Conservation (phyloP, 2,797 vertebrate genomes). For the Sternarchorhynchus goeldii region DNA sequence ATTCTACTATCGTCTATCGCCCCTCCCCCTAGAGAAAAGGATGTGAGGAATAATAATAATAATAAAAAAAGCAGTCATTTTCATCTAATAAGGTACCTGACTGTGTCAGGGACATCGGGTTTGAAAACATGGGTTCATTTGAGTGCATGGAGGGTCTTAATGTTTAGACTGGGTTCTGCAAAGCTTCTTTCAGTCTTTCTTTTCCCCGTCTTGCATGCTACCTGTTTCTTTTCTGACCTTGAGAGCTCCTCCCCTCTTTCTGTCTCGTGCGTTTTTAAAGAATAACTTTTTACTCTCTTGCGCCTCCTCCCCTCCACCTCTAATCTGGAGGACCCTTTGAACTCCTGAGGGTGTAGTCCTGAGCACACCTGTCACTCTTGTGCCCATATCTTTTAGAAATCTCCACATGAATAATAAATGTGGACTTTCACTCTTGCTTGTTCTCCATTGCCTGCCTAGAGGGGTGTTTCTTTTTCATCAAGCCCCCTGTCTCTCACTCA, state of each 20-base stretch:
- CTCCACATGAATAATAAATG: conserved; percentile 66
- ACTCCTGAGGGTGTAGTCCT: conserved; percentile 55
- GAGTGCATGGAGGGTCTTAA: conserved; percentile 1
- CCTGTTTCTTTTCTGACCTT: conserved; percentile 34
- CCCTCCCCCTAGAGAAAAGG: conserved; percentile 38
- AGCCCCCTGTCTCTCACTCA: conserved; percentile 54
- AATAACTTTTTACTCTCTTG: conserved; percentile 44
- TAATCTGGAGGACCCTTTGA: conserved; percentile 55
- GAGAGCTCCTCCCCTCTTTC: conserved; percentile 21
- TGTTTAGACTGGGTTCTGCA: conserved; percentile 27
- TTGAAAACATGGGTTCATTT: conserved; percentile 5
- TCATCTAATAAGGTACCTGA: conserved; percentile 53
- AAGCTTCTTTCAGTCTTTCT: conserved; percentile 22
- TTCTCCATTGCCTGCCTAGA: conserved; percentile 31
- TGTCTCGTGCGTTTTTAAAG: conserved; percentile 59
- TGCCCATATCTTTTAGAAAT: conserved; percentile 63
- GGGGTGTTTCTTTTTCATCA: conserved; percentile 64
- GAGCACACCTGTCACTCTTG: conserved; percentile 55
- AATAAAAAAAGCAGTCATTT: conserved; percentile 41
- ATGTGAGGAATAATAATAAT: not conserved
- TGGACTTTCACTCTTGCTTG: conserved; percentile 43
- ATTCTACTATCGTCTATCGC: conserved; percentile 30
- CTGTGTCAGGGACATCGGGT: conserved; percentile 18
- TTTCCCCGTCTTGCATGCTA: not conserved
- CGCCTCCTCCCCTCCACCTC: conserved; percentile 54